phyloP scores from a whole-genome alignment of 2,888 invertebrate genomes.

The Tetranychus piercei region DNA sequence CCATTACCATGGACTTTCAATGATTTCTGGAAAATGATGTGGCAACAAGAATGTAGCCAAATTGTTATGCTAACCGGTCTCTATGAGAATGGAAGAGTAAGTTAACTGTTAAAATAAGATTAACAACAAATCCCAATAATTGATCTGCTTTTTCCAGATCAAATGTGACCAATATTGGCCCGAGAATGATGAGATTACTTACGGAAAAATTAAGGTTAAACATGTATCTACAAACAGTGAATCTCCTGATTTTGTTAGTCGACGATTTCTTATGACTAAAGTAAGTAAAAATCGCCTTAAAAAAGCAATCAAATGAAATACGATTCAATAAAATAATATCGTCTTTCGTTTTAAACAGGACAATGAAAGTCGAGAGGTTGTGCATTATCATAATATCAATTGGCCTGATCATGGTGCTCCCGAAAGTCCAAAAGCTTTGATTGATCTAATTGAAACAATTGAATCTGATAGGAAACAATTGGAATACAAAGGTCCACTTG shows the following conservation, averaged over 20 bases:
- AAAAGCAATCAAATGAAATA: too few species aligned
- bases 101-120: background rate
- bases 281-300: background rate
- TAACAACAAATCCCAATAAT: too few species aligned
- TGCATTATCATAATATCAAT: slow-evolving; percentile 93
- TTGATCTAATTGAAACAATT: slow-evolving; percentile 90
- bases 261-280: slow-evolving; percentile 26
- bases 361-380: slow-evolving; percentile 53
- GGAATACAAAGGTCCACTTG: slow-evolving; percentile 69
- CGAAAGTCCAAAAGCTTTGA: slow-evolving; percentile 92
- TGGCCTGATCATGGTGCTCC: slow-evolving; percentile 99
- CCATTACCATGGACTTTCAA: slow-evolving; percentile 90
- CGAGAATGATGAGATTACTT: slow-evolving; percentile 73
- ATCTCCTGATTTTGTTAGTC: slow-evolving; percentile 30
- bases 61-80: slow-evolving; percentile 99
- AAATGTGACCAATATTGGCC: slow-evolving; percentile 99
- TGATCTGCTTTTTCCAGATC: slow-evolving; percentile 41
- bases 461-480: slow-evolving; percentile 61
- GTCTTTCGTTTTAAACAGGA: background rate
- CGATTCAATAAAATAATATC: background rate
- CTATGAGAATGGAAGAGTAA: slow-evolving; percentile 59
- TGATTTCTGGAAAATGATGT: slow-evolving; percentile 99
- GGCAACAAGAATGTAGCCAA: slow-evolving; percentile 82
- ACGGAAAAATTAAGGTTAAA: slow-evolving; percentile 72
- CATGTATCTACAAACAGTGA: slow-evolving; percentile 23